phyloP scores from a whole-genome alignment of 2,113 vertebrate species.

The Mixornis gularis region DNA sequence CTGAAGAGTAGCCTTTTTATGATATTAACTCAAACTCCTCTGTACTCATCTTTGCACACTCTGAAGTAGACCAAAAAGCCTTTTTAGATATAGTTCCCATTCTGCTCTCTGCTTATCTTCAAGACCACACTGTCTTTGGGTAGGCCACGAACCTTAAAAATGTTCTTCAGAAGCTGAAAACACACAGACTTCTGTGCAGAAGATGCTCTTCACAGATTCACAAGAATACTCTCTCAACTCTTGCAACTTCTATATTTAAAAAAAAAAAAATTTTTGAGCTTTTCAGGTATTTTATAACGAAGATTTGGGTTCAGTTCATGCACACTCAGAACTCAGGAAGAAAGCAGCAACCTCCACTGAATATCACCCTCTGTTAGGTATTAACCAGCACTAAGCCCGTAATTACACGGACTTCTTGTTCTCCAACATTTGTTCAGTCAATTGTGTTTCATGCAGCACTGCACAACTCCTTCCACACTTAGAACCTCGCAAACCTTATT shows the following conservation, averaged over 20 bases:
- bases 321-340: background rate
- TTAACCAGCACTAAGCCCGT: background rate
- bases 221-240: background rate
- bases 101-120: background rate
- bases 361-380: background rate
- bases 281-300: background rate
- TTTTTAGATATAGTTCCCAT: background rate
- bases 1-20: background rate
- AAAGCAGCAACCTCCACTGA: background rate
- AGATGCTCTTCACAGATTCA: background rate
- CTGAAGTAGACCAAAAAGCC: background rate
- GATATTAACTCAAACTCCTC: background rate
- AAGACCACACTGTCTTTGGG: background rate
- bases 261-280: rapidly evolving
- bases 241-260: background rate
- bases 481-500: background rate
- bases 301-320: background rate
- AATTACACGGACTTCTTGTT: slow-evolving; percentile 39
- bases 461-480: slow-evolving; percentile 15
- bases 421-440: slow-evolving; percentile 27
- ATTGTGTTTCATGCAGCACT: background rate
- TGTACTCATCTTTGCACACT: background rate
- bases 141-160: background rate
- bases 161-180: background rate
- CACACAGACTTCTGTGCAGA: background rate